Evolutionary conservation across 2,113 vertebrate genomes (phyloP), one percentile per base, ranked within the genome.

Genomic region (Turnix velox): DNA sequence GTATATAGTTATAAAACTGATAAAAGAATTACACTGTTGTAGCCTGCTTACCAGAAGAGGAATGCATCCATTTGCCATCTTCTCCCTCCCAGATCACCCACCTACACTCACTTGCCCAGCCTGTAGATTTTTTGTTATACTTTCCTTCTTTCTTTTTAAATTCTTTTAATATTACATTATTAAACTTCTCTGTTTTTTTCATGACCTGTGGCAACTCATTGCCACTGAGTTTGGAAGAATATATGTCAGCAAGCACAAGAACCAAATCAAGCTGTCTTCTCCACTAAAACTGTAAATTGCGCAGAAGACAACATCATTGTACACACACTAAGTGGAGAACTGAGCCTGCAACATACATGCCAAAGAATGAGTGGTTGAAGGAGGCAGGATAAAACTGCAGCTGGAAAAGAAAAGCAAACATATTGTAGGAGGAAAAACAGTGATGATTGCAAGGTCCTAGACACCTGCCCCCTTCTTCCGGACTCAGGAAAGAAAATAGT

Each of bases 401-500:
- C 76, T 94, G 87, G 80, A 88, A 93, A 93, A 96, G 86, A 80
- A 97, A 97, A 97, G 90, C 81, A 96, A 96, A 97, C 93, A 96
- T 77, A 78, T 9, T 77, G 79, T 79, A 95, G 82, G 67, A 93
- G 71, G 67, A 92, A 94, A 96, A 94, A 90, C 80, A 95, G 90
- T 54, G 93, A 94, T 94, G 94, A 96, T 82, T 94, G 87, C 82
- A 91, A 95, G 66, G 92, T 90, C 90, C 84, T 72, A 87, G 42
- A 59, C 79, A 94, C 79, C 82, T 95, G 91, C 88, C 84, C 90
- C 37, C 65, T 94, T 93, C 94, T 97, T 97, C 96, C 96, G 93
- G 96, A 76, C 78, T 87, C 94, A 94, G 96, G 96, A 96, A 96
- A 96, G 76, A 97, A 97, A 97, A 96, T 91, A 97, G 86, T 73